Base-by-base conservation (phyloP, 2,888 invertebrate genomes). In the Stictocephala bisonia region DNA sequence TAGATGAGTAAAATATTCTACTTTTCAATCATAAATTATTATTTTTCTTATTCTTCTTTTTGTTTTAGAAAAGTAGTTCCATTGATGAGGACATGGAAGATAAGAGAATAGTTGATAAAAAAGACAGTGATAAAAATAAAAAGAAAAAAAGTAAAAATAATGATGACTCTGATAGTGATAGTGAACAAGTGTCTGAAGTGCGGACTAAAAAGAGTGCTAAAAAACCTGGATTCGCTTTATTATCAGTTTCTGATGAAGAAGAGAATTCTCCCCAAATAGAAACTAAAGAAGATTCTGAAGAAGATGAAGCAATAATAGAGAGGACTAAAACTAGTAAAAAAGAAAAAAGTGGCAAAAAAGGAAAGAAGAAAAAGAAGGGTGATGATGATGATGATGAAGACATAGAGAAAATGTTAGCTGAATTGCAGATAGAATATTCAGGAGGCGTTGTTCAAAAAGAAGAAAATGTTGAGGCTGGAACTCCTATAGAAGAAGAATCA, bases 321-420 rank as follows among this genome's bases (percentile, higher is more conserved):
- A 71, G 69, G 40, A 69, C 35, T 48, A 69, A 68, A 56, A 18
- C 51, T 11, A 60, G 44, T 66, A 69, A 73, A 24, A 71, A 71
- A 26, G 77, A 72, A 2, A 73, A 77, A 51, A 74, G 73, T 31
- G 58, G 67, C 24, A 71, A 71, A 53, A 76, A 74, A 22, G 79
- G 79, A 13, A 80, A 81, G 69, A 81, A 81, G 44, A 90, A 89
- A 81, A 89, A 90, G 81, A 93, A 91, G 85, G 90, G 90, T 78
- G 89, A 91, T 80, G 92, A 92, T 70, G 92, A 92, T 81, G 91
- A 92, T 83, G 93, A 93, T 76, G 89, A 89, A 72, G 94, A 94
- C 82, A 85, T 95, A 74, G 94, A 95, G 80, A 93, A 93, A 84
- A 91, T 93, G 74, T 84, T 95, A 76, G 94, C 94, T 11, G 94